Conservation (phyloP, 2,797 vertebrate species). For the Esox masquinongy region DNA sequence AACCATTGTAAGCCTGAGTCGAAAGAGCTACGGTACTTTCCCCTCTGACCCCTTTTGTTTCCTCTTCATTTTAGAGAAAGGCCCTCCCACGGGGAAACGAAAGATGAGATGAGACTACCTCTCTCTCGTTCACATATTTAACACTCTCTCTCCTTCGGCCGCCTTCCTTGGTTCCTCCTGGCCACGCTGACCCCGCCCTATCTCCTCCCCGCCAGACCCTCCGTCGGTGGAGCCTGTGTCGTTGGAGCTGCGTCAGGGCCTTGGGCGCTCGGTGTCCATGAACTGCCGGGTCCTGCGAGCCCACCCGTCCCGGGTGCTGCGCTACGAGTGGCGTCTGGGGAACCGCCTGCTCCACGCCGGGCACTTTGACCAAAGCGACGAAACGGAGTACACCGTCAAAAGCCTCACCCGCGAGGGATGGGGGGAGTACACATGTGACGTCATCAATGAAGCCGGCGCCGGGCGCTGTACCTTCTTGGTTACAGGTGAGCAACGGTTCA, state of each 20-base stretch:
- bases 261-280: conserved; percentile 88
- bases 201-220: conserved; percentile 76
- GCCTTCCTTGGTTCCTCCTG: neutral
- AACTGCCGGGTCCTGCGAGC: conserved; percentile 91
- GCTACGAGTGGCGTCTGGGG: conserved; percentile 95
- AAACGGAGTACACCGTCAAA: conserved; percentile 87
- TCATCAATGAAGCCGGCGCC: conserved; percentile 94
- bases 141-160: neutral
- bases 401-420: conserved; percentile 88
- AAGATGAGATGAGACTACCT: neutral
- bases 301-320: conserved; percentile 89
- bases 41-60: neutral
- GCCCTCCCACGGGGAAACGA: neutral
- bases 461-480: conserved; percentile 95
- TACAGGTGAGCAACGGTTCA: conserved; percentile 77
- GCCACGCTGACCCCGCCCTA: neutral
- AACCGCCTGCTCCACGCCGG: conserved; percentile 86
- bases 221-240: conserved; percentile 90
- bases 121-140: neutral
- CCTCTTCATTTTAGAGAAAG: neutral
- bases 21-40: neutral
- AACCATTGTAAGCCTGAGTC: neutral
- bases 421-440: conserved; percentile 93
- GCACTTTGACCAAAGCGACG: conserved; percentile 88
- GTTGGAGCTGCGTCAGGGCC: conserved; percentile 91